These are phyloP conservation scores for Drosophila aldrichi DNA, from an alignment of 2,888 invertebrate genomes.

Conservation along the genomic window DNA sequence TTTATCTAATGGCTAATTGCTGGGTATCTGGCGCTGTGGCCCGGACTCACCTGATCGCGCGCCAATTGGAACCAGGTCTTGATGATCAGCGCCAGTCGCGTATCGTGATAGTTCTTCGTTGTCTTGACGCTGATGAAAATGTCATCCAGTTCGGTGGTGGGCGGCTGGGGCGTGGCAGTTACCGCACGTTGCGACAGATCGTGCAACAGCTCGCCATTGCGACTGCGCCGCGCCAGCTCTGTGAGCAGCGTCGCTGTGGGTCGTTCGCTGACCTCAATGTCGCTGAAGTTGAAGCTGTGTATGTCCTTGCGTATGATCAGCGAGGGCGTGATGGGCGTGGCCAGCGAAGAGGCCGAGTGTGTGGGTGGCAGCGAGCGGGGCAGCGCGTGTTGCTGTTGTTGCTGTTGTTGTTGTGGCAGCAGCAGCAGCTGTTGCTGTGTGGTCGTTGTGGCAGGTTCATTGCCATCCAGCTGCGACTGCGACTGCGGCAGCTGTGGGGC, in stretches of 20 bases:
- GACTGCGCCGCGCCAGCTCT: constrained; percentile 81
- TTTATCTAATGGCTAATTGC: constrained; percentile 45
- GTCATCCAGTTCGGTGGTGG: constrained; percentile 91
- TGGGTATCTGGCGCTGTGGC: constrained; percentile 10
- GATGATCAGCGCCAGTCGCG: constrained; percentile 93
- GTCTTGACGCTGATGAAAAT: constrained; percentile 98
- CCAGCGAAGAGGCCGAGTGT: constrained; percentile 25
- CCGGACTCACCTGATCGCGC: constrained; percentile 91
- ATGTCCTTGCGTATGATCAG: constrained; percentile 85
- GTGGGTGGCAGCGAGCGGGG: constrained; percentile 7
- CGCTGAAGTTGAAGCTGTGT: constrained; percentile 84
- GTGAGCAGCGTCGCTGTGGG: constrained; percentile 79
- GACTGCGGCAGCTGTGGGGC: constrained; percentile 58
- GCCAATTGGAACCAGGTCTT: constrained; percentile 98
- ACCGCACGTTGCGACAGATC: constrained; percentile 84
- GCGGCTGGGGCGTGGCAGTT: constrained; percentile 86
- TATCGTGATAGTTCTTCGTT: constrained; percentile 93
- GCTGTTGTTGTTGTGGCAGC: constrained; percentile 28
- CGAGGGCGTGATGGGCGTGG: constrained; percentile 73
- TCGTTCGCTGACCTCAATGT: constrained; percentile 84
- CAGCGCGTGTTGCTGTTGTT: constrained; percentile 7
- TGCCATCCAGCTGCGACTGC: constrained; percentile 60
- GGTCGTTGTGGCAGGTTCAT: constrained; percentile 59
- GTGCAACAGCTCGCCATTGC: constrained; percentile 83
- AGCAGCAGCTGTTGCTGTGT: constrained; percentile 46